Base-by-base conservation (phyloP, 2,797 vertebrate species). In the Sebastes glaucus region DNA sequence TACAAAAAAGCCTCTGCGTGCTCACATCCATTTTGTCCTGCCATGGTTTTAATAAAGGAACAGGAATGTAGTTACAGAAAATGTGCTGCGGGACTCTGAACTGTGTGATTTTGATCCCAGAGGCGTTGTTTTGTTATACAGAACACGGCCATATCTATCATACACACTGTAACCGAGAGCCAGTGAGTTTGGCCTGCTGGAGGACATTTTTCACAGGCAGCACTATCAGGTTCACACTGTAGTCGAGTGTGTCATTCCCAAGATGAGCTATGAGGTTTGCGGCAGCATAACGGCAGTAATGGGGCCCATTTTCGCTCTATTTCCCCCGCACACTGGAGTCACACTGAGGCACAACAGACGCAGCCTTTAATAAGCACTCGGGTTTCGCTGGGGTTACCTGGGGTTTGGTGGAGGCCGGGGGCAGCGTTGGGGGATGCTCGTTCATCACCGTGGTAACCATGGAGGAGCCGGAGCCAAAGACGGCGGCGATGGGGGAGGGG, bases 341-440 rank as follows among this genome's bases (percentile, higher is more conserved):
- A 83, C 67, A 74, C 88, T 81, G 83, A 88, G 83, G 20, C 82
- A 70, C 80, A 85, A 84, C 83, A 88, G 80, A 82, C 67, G 62
- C 72, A 73, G 86, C 76, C 85, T 88, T 82, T 89, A 92, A 92
- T 88, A 85, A 91, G 89, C 77, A 32, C 81, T 79, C 22, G 59
- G 76, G 82, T 76, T 79, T 75, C 6, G 32, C 53, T 57, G 81
- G 89, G 81, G 89, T 93, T 97, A 99, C 98, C 98, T 97, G 97
- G 74, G 96, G 94, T 87, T 95, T 95, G 78, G 96, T 96, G 69
- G 97, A 96, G 22, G 96, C 95, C 55, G 96, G 95, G 32, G 96
- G 94, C 82, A 96, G 90, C 56, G 96, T 94, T 78, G 96, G 95
- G 87, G 96, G 96, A 88, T 97, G 97, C 89, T 98, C 96, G 0